Percentiles rank a stretch among this genome's conserved stretches.
phyloP scores from a whole-genome alignment of 2,888 invertebrate species.

The Lasioglossum morio region DNA sequence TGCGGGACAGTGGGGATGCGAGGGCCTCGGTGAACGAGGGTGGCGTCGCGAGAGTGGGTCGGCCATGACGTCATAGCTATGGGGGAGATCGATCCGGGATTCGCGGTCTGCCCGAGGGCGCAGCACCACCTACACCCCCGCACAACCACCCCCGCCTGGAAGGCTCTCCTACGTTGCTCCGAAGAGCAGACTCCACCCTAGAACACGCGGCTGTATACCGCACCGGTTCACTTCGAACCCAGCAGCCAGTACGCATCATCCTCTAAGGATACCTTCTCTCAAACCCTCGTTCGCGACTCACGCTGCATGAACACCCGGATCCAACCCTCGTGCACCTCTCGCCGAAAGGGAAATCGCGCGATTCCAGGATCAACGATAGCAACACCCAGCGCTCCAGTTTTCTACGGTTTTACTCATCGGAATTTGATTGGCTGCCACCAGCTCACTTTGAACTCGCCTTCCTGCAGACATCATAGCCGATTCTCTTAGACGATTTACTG shows the following conservation, averaged over 20 bases:
- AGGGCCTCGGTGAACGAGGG: slow-evolving; percentile 56
- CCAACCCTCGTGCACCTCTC: background rate
- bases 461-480: background rate
- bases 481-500: background rate
- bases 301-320: background rate
- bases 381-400: background rate
- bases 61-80: slow-evolving; percentile 72
- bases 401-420: background rate
- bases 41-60: slow-evolving; percentile 72
- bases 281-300: background rate
- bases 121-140: slow-evolving; percentile 58
- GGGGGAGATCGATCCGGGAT: slow-evolving; percentile 74
- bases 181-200: slow-evolving; percentile 58
- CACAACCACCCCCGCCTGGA: slow-evolving; percentile 14
- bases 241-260: slow-evolving; percentile 8
- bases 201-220: slow-evolving; percentile 38
- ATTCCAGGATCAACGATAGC: background rate
- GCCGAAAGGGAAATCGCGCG: background rate
- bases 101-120: slow-evolving; percentile 73
- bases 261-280: background rate
- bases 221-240: background rate
- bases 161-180: slow-evolving; percentile 44
- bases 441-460: background rate
- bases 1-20: slow-evolving; percentile 51
- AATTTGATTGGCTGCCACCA: background rate